Conservation (phyloP, 1,140 invertebrate genomes). For the Scaptomyza pallida region DNA sequence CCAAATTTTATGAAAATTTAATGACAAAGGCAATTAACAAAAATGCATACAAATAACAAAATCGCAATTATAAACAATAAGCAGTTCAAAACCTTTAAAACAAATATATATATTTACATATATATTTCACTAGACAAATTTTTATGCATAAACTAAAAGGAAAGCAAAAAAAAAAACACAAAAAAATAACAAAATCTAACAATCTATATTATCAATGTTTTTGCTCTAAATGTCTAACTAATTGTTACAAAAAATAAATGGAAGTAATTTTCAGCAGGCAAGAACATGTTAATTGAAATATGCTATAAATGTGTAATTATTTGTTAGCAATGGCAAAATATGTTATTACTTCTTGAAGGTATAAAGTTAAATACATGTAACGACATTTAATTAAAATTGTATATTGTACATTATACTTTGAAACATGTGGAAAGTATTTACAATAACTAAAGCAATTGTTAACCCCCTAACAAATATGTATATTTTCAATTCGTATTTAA, state of each 20-base stretch:
- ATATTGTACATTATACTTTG: slow-evolving; percentile 74
- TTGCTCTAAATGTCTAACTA: slow-evolving; percentile 82
- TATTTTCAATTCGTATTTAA: slow-evolving; percentile 68
- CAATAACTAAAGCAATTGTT: slow-evolving; percentile 52
- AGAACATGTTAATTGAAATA: slow-evolving; percentile 59
- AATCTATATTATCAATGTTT: slow-evolving; percentile 82
- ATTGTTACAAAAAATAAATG: slow-evolving; percentile 63
- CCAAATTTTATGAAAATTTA: slow-evolving; percentile 36
- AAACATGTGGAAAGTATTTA: slow-evolving; percentile 70
- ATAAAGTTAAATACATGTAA: slow-evolving; percentile 45
- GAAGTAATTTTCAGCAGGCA: slow-evolving; percentile 73
- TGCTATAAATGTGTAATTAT: slow-evolving; percentile 72
- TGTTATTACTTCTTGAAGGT: slow-evolving; percentile 26
- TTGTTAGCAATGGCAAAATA: slow-evolving; percentile 57
- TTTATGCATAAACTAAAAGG: slow-evolving; percentile 67
- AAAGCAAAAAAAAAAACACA: slow-evolving; percentile 60
- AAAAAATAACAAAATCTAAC: slow-evolving; percentile 51
- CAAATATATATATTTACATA: slow-evolving; percentile 76
- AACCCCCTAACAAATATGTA: slow-evolving; percentile 48
- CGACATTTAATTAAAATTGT: slow-evolving; percentile 60
- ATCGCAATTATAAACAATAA: slow-evolving; percentile 82
- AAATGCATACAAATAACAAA: slow-evolving; percentile 72
- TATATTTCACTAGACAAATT: slow-evolving; percentile 80
- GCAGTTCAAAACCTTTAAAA: slow-evolving; percentile 75
- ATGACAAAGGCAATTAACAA: slow-evolving; percentile 46